phyloP scores from a whole-genome alignment of 2,797 vertebrate genomes.

The Alca torda region DNA sequence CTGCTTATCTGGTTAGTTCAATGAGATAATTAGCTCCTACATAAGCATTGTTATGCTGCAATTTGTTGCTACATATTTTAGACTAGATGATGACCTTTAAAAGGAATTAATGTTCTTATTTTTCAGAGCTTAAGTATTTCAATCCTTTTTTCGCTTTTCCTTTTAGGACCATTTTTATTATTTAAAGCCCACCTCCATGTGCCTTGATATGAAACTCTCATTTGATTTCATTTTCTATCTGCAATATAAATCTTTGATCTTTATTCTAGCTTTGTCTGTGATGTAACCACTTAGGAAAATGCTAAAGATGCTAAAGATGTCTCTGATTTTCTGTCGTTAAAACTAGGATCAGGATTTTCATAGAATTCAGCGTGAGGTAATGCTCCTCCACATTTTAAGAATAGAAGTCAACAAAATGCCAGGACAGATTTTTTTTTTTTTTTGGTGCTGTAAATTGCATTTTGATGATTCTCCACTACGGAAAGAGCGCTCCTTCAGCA shows the following conservation, averaged over 20 bases:
- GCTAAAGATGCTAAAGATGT: constrained; percentile 10
- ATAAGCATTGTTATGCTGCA: background rate
- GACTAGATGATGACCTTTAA: background rate
- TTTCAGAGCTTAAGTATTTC: background rate
- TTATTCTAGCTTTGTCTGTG: constrained; percentile 41
- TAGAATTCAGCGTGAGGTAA: background rate
- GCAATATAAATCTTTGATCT: constrained; percentile 17
- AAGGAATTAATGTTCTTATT: background rate
- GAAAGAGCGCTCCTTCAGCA: background rate
- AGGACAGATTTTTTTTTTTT: background rate
- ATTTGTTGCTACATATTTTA: background rate
- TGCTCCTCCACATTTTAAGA: constrained; percentile 22
- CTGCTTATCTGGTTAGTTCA: background rate
- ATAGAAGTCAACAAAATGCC: constrained; percentile 50
- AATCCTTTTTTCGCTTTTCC: constrained; percentile 7
- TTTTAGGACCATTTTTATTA: constrained; percentile 8
- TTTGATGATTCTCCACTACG: background rate
- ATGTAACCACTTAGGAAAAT: background rate
- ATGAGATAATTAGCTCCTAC: background rate
- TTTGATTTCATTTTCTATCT: constrained; percentile 15
- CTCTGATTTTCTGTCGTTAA: constrained; percentile 24
- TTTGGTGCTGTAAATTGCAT: background rate
- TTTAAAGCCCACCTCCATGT: constrained; percentile 8
- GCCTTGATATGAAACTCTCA: background rate
- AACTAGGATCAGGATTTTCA: background rate